These are phyloP conservation scores for Platichthys flesus DNA, from an alignment of 2,113 vertebrate species.

Conservation along the genomic window DNA sequence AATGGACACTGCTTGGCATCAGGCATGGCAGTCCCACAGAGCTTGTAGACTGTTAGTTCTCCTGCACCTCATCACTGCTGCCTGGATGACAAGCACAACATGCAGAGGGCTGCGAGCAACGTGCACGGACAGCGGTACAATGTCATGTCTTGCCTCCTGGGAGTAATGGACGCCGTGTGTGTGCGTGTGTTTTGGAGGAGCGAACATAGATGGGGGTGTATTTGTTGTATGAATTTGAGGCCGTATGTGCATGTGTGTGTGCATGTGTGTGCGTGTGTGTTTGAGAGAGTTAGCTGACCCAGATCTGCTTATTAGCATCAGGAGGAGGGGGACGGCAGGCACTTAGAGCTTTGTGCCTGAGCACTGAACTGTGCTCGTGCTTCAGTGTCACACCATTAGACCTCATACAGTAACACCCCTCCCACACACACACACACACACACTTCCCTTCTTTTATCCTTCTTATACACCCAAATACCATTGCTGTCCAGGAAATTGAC, in stretches of 20 bases:
- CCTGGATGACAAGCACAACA: slow-evolving; percentile 68
- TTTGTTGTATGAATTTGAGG: slow-evolving; percentile 26
- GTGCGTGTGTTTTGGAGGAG: slow-evolving; percentile 9
- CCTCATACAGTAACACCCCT: slow-evolving; percentile 63
- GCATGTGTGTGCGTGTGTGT: slow-evolving; percentile 10
- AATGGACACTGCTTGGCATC: slow-evolving; percentile 72
- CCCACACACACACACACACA: slow-evolving; percentile 15
- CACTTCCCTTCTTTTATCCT: slow-evolving; percentile 20
- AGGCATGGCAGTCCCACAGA: slow-evolving; percentile 51
- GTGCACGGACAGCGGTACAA: slow-evolving; percentile 56
- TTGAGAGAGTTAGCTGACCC: slow-evolving; percentile 74
- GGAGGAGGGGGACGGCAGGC: slow-evolving; percentile 66
- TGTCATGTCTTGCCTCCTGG: slow-evolving; percentile 64
- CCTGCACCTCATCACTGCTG: slow-evolving; percentile 54
- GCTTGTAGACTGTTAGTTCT: slow-evolving; percentile 62
- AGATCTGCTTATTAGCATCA: slow-evolving; percentile 82
- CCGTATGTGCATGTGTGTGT: slow-evolving; percentile 23
- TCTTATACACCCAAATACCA: slow-evolving; percentile 31
- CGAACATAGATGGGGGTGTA: slow-evolving; percentile 16
- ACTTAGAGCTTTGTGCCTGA: slow-evolving; percentile 81
- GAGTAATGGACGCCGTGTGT: slow-evolving; percentile 34
- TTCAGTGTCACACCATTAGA: slow-evolving; percentile 74
- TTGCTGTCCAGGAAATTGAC: slow-evolving; percentile 46
- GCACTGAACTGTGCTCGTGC: slow-evolving; percentile 78
- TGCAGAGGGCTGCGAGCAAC: slow-evolving; percentile 51